Evolutionary conservation across 2,797 vertebrate species (phyloP), one percentile per base, ranked within the genome.

Genomic region (Triplophysa yarkandensis): DNA sequence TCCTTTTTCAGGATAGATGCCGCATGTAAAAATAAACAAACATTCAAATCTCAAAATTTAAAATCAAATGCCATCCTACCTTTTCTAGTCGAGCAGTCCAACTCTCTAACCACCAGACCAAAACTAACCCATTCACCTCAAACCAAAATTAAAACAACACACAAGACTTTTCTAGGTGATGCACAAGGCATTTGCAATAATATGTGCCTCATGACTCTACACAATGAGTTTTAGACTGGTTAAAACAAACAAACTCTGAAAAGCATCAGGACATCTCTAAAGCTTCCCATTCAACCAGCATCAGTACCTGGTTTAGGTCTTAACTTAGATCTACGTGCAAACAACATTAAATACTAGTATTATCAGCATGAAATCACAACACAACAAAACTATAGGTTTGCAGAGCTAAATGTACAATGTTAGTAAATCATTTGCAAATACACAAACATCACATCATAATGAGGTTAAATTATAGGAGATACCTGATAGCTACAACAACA

Each of bases 141-240:
- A 54, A 63, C 7, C 25, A 28, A 9, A 43, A 32, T 41, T 2
- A 62, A 36, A 39, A 39, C 30, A 72, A 41, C 44, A 57, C 50
- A 71, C 32, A 25, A 25, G 50, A 54, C 23, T 39, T 62, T 63
- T 71, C 69, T 50, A 8, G 5, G 41, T 63, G 48, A 54, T 54
- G 23, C 68, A 72, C 65, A 55, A 77, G 64, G 28, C 30, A 5
- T 61, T 50, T 50, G 57, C 4, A 44, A 21, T 50, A 9, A 21
- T 19, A 30, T 3, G 17, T 62, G 23, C 10, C 50, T 52, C 23
- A 25, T 52, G 10, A 25, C 48, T 48, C 19, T 23, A 23, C 50
- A 52, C 50, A 52, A 52, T 14, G 21, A 10, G 50, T 1, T 27
- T 43, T 14, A 54, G 21, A 4, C 21, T 23, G 27, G 43, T 68